Base-by-base conservation (phyloP, 2,888 invertebrate species). In the Epirrita christyi region DNA sequence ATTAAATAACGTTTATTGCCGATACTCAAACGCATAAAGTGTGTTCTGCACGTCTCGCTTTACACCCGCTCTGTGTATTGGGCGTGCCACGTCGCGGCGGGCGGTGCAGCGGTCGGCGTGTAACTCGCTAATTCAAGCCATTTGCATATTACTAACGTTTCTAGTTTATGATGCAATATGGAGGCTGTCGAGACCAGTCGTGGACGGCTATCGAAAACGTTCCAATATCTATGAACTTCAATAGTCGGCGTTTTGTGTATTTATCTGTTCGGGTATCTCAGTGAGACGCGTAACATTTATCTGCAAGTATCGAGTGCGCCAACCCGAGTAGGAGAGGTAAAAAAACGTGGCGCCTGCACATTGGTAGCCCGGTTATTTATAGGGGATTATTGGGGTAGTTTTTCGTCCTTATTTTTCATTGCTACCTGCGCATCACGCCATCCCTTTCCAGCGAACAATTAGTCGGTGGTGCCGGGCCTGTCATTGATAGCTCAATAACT, bases 351-450 rank as follows among this genome's bases (percentile, higher is more conserved):
- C 88, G 89, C 89, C 89, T 85, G 81, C 76, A 76, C 80, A 80
- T 85, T 85, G 83, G 76, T 80, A 79, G 78, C 77, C 76, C 66
- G 71, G 81, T 85, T 86, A 87, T 88, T 88, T 89, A 88, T 88
- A 80, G 84, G 13, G 75, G 80, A 78, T 80, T 78, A 81, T 75
- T 74, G 72, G 76, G 77, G 71, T 68, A 56, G 59, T 58, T 42
- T 14, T 10, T 55, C 54, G 71, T 84, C 82, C 73, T 55, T 57
- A n/a, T n/a, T 10, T 50, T 80, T 5, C 60, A 1, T 76, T 34
- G 41, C 10, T 29, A 13, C 34, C 15, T 36, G 6, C 10, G 15
- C 4, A 11, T 64, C 38, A 46, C n/a, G 37, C 14, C 55, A 62
- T 79, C 76, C 56, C 78, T 44, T 53, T 78, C 70, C 6, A 55